Base-by-base conservation (phyloP, 2,888 invertebrate genomes). In the Trimorus sp. region DNA sequence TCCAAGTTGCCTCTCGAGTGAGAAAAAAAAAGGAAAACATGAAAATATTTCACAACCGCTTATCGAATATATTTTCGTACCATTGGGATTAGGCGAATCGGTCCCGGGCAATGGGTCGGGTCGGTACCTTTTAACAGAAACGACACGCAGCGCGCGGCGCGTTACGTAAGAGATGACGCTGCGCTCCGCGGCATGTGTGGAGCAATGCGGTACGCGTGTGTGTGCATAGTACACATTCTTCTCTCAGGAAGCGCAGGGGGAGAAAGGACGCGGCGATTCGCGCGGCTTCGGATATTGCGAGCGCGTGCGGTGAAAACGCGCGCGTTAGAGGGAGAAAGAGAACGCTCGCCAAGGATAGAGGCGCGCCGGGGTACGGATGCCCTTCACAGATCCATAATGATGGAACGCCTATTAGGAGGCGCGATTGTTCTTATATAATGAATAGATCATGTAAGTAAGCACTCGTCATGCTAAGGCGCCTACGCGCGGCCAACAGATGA, bases 381-480 rank as follows among this genome's bases (percentile, higher is more conserved):
- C 90, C 90, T 90, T 90, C 90, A 83, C 76, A 88, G 87, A 89
- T 88, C 85, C 86, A 87, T 87, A 88, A 89, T 88, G 89, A 90
- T 89, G 89, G 88, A 90, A 89, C 89, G 88, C 89, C 90, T 89
- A 90, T 90, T 91, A 89, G 88, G 26, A 90, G 87, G 88, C 88
- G 87, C 89, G 91, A 91, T 91, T 90, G 90, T 91, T 91, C 91
- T 91, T 91, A 91, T 88, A 89, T 91, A 91, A 91, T 91, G 91
- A 90, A 90, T 89, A 89, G 90, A 91, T 91, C 90, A 91, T 91
- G 90, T 91, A 91, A 91, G 90, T 88, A 90, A 89, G 85, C 86
- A 86, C 88, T 89, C 80, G 78, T 83, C 77, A 78, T 79, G 77
- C 51, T 60, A 60, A 66, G 78, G 84, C 86, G 85, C 86, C 84